phyloP scores from a whole-genome alignment of 2,797 vertebrate species.

The Rhinophrynus dorsalis region DNA sequence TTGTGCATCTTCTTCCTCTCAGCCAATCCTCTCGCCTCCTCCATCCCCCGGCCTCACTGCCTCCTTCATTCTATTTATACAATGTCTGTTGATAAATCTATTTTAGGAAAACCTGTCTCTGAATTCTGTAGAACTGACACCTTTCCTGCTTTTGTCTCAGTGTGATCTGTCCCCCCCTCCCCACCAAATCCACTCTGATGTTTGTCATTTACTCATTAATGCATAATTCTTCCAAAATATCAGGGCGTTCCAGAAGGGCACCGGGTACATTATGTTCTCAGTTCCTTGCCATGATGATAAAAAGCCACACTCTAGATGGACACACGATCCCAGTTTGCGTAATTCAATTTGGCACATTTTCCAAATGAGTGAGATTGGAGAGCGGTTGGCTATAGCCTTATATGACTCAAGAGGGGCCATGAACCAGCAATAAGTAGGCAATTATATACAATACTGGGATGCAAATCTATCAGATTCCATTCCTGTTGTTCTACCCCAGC shows the following conservation, averaged over 20 bases:
- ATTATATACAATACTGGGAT: not conserved
- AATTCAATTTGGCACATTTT: not conserved
- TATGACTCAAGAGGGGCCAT: not conserved
- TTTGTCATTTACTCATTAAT: not conserved
- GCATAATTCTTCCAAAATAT: not conserved
- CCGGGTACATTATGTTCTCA: not conserved
- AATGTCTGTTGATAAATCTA: slow-evolving; percentile 24
- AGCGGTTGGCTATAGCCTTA: not conserved
- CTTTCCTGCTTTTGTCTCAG: not conserved
- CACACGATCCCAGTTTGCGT: not conserved
- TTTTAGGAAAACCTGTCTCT: slow-evolving; percentile 16
- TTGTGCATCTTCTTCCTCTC: slow-evolving; percentile 8
- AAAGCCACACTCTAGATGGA: not conserved
- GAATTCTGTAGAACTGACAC: not conserved
- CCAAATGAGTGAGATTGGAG: too few species aligned
- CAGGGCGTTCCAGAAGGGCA: not conserved
- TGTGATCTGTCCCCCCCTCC: slow-evolving; percentile 1
- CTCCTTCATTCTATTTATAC: slow-evolving; percentile 28
- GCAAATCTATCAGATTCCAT: too few species aligned
- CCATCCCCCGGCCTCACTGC: not conserved
- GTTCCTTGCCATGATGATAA: not conserved
- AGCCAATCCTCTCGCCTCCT: slow-evolving; percentile 19
- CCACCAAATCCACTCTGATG: not conserved
- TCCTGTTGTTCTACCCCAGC: too few species aligned
- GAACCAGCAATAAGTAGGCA: not conserved